Base-by-base conservation (phyloP, 2,797 vertebrate species). In the Eospalax fontanierii region DNA sequence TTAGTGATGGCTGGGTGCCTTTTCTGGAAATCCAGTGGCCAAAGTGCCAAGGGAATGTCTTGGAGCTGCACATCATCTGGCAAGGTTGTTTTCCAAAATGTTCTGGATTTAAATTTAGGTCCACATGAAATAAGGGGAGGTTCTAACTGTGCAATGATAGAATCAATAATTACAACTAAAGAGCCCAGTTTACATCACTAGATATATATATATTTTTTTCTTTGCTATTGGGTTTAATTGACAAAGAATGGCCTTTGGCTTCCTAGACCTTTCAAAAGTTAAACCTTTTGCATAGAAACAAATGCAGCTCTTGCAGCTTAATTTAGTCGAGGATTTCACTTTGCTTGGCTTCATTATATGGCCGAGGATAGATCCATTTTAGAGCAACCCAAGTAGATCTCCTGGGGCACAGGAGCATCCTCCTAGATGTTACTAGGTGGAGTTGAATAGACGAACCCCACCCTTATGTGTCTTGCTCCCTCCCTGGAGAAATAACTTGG, bases 21-120 rank as follows among this genome's bases (percentile, higher is more conserved):
- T 97, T 90, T 96, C 92, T 97, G 95, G 87, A 95, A 95, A 92
- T 92, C 46, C 75, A 96, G 19, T 96, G 94, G 76, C 83, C 63
- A 90, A 87, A 85, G 94, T 89, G 86, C 93, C 93, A 94, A 88
- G 73, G 87, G 70, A 89, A 91, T 96, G 79, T 82, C 2, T 11
- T 92, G 70, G 76, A 83, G 85, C 46, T 87, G 35, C 33, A 63
- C n/a, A n/a, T n/a, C 59, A 66, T 96, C 96, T 97, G 93, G 80
- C 93, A 94, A 95, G 89, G 46, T 78, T 70, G 59, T 93, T 92
- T 82, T 68, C 54, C 81, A 33, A 93, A 78, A 75, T 82, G 73
- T 82, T 28, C 87, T 90, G 61, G 38, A 38, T 94, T 95, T 95
- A 80, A 88, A 46, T 90, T 93, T 86, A 90, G 70, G 92, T 87